Evolutionary conservation across 35 echinoderm and acorn worm species (phyloP), one percentile per base, ranked within the genome.

Genomic region (Apostichopus parvimensis): DNA sequence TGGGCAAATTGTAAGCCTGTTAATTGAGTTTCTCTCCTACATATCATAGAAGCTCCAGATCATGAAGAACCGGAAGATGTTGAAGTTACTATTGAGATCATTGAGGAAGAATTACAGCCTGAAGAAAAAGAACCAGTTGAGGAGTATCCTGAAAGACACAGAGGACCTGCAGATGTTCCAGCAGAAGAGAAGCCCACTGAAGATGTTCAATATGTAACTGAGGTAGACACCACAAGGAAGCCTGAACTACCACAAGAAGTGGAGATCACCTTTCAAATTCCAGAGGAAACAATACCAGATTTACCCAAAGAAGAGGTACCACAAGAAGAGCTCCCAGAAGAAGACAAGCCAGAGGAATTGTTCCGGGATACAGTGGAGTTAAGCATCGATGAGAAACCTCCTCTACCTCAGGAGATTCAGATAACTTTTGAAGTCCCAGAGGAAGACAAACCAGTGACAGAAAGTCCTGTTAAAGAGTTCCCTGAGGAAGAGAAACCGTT

Each of bases 381-480:
- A 23, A 88, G n/a, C 55, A 88, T 88, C 22, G 86, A 88, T 70
- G 86, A 88, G 86, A 73, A 88, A 70, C 86, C 86, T 20, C 17
- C 55, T 20, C 86, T 88, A 52, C 86, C 86, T 71, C 68, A 90
- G 71, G 88, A 90, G 70, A 78, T 77, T 90, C 71, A 90, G 23
- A 58, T 90, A 20, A 76, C 53, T 9, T 90, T 90, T 90, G 71
- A 75, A 56, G n/a, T 77, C 14, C 88, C 88, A 54, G 88, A 90
- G 15, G 88, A 90, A 20, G 68, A 58, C 13, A 12, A 94, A 56
- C 87, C 89, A 91, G 45, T 65, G 9, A 78, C 80, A 17, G 73
- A 93, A 93, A 78, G 64, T 15, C 92, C 92, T 77, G 14, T 65
- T 25, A 53, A 93, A 88, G 86, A 90, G 57, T 13, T 20, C 9